Evolutionary conservation across 2,113 vertebrate genomes (phyloP).

Genomic region (Sardina pilchardus): DNA sequence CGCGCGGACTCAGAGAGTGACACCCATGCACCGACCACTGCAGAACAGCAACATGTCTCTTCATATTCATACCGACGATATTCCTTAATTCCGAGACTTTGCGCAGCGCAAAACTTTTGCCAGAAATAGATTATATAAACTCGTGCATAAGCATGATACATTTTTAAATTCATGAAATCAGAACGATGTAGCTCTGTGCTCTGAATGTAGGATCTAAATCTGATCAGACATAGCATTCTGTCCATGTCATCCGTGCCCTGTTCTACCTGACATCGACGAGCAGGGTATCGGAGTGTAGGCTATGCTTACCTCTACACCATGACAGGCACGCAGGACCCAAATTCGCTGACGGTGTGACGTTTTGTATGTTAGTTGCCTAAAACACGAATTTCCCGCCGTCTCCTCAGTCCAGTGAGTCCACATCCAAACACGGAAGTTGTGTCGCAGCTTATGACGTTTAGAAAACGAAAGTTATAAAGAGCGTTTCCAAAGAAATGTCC

Average conservation of each 20-base stretch:
- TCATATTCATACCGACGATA: not conserved
- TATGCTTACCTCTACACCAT: not conserved
- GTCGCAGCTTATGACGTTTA: not conserved
- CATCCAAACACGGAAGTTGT: not conserved
- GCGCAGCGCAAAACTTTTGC: too few relatives aligned
- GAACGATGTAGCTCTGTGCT: too few relatives aligned
- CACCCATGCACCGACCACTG: not conserved
- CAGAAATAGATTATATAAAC: too few relatives aligned
- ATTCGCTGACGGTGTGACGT: not conserved
- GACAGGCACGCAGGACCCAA: not conserved
- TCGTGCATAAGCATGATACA: too few relatives aligned
- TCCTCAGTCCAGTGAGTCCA: not conserved
- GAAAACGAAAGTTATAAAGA: not conserved
- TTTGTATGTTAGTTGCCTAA: not conserved
- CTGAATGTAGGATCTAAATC: too few relatives aligned
- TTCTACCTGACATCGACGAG: not conserved
- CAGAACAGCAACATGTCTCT: not conserved
- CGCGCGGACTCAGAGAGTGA: not conserved
- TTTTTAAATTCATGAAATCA: too few relatives aligned
- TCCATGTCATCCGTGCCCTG: too few relatives aligned
- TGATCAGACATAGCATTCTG: too few relatives aligned
- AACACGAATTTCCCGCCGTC: not conserved
- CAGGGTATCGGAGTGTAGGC: not conserved
- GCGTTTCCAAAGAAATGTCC: not conserved
- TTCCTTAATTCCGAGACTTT: not conserved